Conservation (phyloP, 2,797 vertebrate genomes). For the Carapus acus region DNA sequence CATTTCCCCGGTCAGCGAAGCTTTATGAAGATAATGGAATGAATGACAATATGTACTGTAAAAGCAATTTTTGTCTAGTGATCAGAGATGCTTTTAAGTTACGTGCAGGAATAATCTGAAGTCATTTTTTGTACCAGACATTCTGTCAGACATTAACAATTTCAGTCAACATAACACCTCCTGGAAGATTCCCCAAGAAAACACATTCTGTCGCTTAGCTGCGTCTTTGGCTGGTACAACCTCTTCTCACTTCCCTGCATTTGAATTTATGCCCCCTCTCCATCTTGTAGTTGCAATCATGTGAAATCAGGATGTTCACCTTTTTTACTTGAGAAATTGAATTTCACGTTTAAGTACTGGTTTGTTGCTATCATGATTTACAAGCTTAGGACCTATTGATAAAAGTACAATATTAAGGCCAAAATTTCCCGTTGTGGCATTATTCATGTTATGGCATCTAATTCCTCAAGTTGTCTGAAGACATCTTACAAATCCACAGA, state of each 20-base stretch:
- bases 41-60: background rate
- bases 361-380: too few species aligned
- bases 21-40: conserved; percentile 8
- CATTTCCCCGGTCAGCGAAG: background rate
- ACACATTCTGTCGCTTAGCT: background rate
- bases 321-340: background rate
- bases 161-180: background rate
- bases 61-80: too few species aligned
- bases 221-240: background rate
- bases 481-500: too few species aligned
- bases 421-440: too few species aligned
- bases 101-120: background rate
- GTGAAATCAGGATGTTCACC: background rate
- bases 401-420: too few species aligned
- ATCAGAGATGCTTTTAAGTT: background rate
- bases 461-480: too few species aligned
- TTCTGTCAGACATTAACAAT: background rate
- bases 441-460: too few species aligned
- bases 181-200: background rate
- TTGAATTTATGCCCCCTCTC: background rate
- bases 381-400: too few species aligned
- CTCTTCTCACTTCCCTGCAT: background rate
- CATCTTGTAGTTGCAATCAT: background rate
- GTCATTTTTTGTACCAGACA: background rate
- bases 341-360: background rate